Evolutionary conservation across 2,888 invertebrate species (phyloP), one percentile per base, ranked within the genome.

Genomic region (Aphodius granarius): DNA sequence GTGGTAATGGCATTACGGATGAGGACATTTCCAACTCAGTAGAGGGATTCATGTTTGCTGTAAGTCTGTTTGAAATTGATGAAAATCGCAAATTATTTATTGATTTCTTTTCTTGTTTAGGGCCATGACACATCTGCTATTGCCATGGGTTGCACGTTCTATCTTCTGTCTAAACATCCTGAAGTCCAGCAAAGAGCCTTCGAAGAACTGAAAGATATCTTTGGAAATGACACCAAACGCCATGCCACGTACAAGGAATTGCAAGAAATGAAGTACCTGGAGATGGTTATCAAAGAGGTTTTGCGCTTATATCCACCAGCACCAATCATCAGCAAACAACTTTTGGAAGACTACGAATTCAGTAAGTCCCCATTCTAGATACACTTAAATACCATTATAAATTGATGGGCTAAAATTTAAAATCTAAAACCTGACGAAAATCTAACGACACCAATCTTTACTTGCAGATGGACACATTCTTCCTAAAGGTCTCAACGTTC

Each of bases 21-120:
- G 83, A 89, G 23, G 90, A 91, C 77, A 89, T 94, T 66, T 88
- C 91, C 73, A 92, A 93, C 83, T 92, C 94, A 86, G 92, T 93
- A 0, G 92, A 93, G 79, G 94, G 93, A 0, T 93, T 94, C 80
- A 91, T 94, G 91, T 94, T 94, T 85, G 93, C 91, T 85, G 92
- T 92, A 83, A 85, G 84, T 82, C 65, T 63, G 16, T 62, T 19
- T 17, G 9, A 6, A n/a, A 19, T 71, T 71, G 20, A 18, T 63
- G 16, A 64, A 73, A 70, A 15, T 70, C 13, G n/a, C 0, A 0
- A 16, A 65, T 66, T 22, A 66, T 63, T 6, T 19, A 19, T 71
- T 22, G 68, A 21, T 18, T 20, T 63, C 16, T 82, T n/a, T n/a
- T 83, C 77, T 71, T 65, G 1, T 19, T 18, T 21, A 88, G 89